phyloP scores from a whole-genome alignment of 2,888 invertebrate species.

The Micoletzkya japonica region DNA sequence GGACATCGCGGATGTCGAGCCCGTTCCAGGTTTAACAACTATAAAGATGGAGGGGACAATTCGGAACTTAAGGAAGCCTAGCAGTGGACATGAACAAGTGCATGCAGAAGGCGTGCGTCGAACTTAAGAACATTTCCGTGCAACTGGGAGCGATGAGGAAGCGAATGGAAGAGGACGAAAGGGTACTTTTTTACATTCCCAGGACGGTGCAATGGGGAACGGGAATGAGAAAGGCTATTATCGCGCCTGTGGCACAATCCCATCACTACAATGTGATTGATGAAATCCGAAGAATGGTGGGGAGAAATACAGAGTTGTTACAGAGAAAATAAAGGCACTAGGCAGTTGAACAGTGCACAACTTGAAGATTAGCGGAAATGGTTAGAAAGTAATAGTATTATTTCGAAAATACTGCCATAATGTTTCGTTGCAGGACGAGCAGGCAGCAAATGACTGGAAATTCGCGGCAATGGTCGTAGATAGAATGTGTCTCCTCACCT shows the following conservation, averaged over 20 bases:
- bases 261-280: not conserved
- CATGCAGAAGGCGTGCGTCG: slow-evolving; percentile 52
- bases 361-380: no score
- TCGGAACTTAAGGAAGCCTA: slow-evolving; percentile 5
- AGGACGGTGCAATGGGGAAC: not conserved
- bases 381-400: not conserved
- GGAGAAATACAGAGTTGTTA: no score
- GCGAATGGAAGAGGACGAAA: slow-evolving; percentile 50
- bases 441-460: slow-evolving; percentile 60
- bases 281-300: no score
- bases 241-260: no score
- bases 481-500: slow-evolving; percentile 54
- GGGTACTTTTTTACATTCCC: no score
- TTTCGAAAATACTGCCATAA: slow-evolving; percentile 12
- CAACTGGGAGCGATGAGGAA: slow-evolving; percentile 49
- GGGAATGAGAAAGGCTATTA: no score
- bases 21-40: not conserved
- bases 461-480: slow-evolving; percentile 61
- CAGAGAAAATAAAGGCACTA: no score
- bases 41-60: not conserved
- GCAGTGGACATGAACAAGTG: slow-evolving; percentile 29
- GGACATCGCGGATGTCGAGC: not conserved
- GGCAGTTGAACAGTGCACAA: no score
- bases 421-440: slow-evolving; percentile 47
- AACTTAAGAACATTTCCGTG: slow-evolving; percentile 45